Conservation (phyloP, 2,113 vertebrate species). For the Leucoraja erinaceus region DNA sequence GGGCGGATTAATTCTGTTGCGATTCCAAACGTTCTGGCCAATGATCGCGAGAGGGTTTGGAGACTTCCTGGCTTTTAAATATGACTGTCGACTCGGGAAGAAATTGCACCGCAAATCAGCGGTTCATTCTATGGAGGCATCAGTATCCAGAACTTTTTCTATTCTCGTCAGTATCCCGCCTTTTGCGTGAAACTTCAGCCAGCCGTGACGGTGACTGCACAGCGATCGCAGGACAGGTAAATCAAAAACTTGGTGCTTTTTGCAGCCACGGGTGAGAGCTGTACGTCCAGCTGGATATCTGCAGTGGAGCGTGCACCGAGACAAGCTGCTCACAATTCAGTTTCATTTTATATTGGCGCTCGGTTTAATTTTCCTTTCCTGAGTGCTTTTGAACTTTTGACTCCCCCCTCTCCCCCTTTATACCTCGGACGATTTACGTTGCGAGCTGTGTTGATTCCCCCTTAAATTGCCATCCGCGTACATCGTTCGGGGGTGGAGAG, state of each 20-base stretch:
- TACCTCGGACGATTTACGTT: not conserved
- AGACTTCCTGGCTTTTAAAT: constrained; percentile 19
- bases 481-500: not conserved
- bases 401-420: not conserved
- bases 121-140: not conserved
- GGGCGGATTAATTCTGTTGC: constrained; percentile 16
- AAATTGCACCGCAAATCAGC: not conserved
- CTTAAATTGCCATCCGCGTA: not conserved
- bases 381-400: not conserved
- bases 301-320: not conserved
- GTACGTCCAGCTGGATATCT: not conserved
- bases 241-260: not conserved
- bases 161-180: not conserved
- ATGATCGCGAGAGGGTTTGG: constrained; percentile 36
- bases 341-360: too few species aligned
- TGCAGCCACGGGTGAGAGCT: not conserved
- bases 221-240: not conserved
- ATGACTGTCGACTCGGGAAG: not conserved
- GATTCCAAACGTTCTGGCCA: not conserved
- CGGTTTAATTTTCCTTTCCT: not conserved
- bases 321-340: too few species aligned
- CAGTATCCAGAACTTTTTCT: not conserved
- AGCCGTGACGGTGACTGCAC: not conserved
- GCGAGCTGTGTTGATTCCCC: not conserved
- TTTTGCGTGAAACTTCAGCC: not conserved